Conservation (phyloP, 2,888 invertebrate genomes). For the Drosophila pegasa region DNA sequence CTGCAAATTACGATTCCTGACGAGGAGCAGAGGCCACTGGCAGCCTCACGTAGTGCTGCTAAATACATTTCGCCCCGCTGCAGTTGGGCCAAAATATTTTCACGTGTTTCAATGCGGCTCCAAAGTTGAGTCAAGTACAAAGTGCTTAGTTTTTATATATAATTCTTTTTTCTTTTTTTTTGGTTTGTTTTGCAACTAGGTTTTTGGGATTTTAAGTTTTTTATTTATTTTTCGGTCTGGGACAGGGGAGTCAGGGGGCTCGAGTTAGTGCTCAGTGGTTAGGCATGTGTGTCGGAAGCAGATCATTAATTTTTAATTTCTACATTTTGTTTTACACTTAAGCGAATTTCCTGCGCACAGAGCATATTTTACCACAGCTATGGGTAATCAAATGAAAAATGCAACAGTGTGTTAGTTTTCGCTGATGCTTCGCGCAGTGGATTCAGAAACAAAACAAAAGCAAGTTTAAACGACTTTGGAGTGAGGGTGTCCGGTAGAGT, state of each 20-base stretch:
- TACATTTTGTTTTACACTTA: constrained; percentile 71
- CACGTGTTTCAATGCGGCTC: constrained; percentile 64
- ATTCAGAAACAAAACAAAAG: constrained; percentile 2
- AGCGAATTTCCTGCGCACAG: constrained; percentile 57
- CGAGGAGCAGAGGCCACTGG: constrained; percentile 15
- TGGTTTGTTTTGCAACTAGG: constrained; percentile 15
- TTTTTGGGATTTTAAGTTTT: constrained; percentile 29
- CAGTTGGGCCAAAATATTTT: constrained; percentile 73
- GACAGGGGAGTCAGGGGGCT: not conserved
- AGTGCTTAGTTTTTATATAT: constrained; percentile 34
- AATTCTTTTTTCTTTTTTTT: not conserved
- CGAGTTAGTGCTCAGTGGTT: constrained; percentile 42
- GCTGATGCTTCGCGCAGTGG: constrained; percentile 17
- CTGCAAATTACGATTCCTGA: constrained; percentile 77
- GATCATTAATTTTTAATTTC: constrained; percentile 78
- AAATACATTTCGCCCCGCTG: constrained; percentile 73
- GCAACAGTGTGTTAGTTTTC: constrained; percentile 53
- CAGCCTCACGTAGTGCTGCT: constrained; percentile 66
- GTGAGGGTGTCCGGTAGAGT: not conserved
- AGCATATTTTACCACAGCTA: constrained; percentile 37
- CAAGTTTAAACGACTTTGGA: not conserved
- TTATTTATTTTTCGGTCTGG: not conserved
- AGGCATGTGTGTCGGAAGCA: constrained; percentile 45
- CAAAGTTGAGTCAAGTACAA: constrained; percentile 38
- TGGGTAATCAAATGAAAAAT: constrained; percentile 65